These are phyloP conservation scores for Larimichthys polyactis DNA, from an alignment of 2,113 vertebrate genomes.

Conservation along the genomic window DNA sequence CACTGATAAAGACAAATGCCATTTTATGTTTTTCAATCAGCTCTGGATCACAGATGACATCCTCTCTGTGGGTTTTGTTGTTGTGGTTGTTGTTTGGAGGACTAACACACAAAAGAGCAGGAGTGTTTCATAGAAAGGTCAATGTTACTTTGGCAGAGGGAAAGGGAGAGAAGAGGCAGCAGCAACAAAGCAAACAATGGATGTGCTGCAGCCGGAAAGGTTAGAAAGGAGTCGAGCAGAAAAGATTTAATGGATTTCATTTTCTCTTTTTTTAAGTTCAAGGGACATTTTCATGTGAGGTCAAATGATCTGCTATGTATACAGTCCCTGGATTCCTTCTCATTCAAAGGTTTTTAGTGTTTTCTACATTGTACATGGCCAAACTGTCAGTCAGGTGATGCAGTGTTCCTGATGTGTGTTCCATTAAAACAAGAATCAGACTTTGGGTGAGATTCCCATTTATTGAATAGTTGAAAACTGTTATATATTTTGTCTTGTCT, in stretches of 20 bases:
- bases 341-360: no score
- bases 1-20: no score
- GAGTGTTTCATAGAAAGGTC: conserved; percentile 42
- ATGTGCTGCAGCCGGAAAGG: conserved; percentile 10
- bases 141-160: neutral
- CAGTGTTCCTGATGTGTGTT: no score
- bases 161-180: neutral
- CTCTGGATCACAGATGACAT: neutral
- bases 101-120: conserved; percentile 1
- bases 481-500: no score
- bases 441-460: no score
- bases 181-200: conserved; percentile 16
- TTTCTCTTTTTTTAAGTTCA: neutral
- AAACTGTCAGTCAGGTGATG: no score
- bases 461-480: no score
- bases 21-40: neutral
- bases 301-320: neutral
- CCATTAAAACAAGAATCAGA: no score
- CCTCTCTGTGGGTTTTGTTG: neutral
- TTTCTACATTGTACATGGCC: no score
- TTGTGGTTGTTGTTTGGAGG: neutral
- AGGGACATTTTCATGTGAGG: neutral
- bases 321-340: no score
- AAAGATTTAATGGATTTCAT: neutral
- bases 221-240: neutral